phyloP scores from a whole-genome alignment of 2,113 vertebrate genomes.

The Jacana jacana region DNA sequence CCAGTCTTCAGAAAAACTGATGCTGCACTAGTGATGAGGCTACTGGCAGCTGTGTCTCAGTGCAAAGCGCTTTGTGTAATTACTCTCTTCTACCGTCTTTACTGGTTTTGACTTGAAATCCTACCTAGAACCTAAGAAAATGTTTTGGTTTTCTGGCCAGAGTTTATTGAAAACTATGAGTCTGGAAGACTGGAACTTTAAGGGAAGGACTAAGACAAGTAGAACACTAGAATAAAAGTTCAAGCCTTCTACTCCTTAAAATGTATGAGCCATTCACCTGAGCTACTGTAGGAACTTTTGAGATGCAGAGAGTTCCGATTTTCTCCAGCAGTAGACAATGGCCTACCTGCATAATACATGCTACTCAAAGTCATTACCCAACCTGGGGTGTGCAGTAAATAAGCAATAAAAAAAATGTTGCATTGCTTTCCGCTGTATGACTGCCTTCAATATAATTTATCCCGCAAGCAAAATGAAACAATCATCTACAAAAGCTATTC shows the following conservation, averaged over 20 bases:
- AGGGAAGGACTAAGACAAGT: background rate
- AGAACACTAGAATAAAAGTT: background rate
- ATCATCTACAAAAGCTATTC: slow-evolving; percentile 19
- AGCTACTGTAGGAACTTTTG: background rate
- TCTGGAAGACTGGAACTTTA: background rate
- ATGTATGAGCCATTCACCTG: background rate
- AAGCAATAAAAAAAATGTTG: slow-evolving; percentile 10
- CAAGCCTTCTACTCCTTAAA: background rate
- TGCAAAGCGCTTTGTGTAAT: background rate
- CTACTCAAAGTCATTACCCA: slow-evolving; percentile 21
- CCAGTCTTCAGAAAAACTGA: background rate
- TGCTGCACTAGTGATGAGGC: background rate
- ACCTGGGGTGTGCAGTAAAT: slow-evolving; percentile 36
- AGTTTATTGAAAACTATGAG: background rate
- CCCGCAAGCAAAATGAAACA: slow-evolving; percentile 50
- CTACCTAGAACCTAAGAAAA: background rate
- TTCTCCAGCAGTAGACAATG: background rate
- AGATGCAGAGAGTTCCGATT: slow-evolving; percentile 1
- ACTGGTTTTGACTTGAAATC: background rate
- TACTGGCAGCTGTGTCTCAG: background rate
- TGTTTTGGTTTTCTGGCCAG: background rate
- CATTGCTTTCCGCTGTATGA: background rate
- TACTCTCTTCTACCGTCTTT: background rate
- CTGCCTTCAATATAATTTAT: slow-evolving; percentile 19
- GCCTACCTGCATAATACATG: slow-evolving; percentile 12